Base-by-base conservation (phyloP, 1,140 invertebrate species). In the Hypsibius dujardini region DNA sequence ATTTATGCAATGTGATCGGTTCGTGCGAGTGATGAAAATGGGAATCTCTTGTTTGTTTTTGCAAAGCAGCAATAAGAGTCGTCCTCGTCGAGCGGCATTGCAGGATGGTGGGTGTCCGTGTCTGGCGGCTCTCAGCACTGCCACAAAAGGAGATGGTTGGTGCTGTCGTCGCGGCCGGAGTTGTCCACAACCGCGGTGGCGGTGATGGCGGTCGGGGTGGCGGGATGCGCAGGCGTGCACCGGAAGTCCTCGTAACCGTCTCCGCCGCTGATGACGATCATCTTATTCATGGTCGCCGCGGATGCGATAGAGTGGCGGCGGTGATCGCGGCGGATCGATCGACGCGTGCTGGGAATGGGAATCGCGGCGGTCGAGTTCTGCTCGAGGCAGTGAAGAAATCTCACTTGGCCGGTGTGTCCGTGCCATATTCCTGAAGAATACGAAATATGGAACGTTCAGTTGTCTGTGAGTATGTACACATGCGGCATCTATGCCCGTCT, bases 211-310 rank as follows among this genome's bases (percentile, higher is more conserved):
- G 46, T 47, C 40, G 40, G n/a, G 59, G 45, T 69, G 15, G 46
- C 72, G 46, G 46, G 69, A 1, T 72, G 46, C 40, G 46, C 7
- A 3, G 62, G 67, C 12, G 59, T 7, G 47, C 70, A 59, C 59
- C 70, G 47, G 79, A 92, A 96, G 79, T 97, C 91, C 79, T 98
- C 94, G 78, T 93, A 94, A 46, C 94, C 94, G 79, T 97, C 93
- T 1, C 94, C 94, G 14, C 94, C 94, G 62, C 91, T 95, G 75
- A 97, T 94, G 1, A 98, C 87, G 59, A 84, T 76, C 75, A 84
- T 78, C 72, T 83, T 78, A 70, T 78, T 78, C 77, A 72, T 78
- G 75, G 62, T 77, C 77, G 12, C 79, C 74, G 72, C 72, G 75
- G 59, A 75, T 77, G 75, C 47, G 70, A 56, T 56, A 71, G 69